Conservation (phyloP, 2,113 vertebrate species). For the Poecile atricapillus region DNA sequence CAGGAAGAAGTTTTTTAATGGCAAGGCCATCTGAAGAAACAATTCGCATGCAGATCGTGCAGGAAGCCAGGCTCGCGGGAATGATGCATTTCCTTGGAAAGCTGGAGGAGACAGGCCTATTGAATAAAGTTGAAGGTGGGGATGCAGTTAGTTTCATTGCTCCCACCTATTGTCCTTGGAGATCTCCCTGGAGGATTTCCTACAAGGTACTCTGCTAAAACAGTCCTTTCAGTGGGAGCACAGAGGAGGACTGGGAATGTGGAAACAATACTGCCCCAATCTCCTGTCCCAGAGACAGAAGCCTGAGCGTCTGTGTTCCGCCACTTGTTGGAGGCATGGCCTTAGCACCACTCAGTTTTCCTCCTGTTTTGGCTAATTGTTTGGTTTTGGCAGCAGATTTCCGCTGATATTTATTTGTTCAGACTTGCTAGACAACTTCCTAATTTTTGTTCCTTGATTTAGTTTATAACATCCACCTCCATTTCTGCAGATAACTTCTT, state of each 20-base stretch:
- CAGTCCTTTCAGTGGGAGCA: background rate
- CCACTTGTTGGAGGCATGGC: background rate
- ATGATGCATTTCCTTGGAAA: background rate
- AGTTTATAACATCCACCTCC: background rate
- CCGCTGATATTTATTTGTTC: background rate
- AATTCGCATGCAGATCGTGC: background rate
- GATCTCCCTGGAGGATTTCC: background rate
- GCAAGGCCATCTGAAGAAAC: background rate
- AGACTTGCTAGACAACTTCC: background rate
- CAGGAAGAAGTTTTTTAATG: background rate
- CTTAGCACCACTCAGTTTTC: background rate
- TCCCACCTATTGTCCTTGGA: background rate
- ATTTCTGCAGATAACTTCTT: background rate
- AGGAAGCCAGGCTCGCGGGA: background rate
- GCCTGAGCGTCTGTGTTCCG: background rate
- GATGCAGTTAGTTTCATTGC: background rate
- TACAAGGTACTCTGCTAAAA: background rate
- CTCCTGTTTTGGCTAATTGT: background rate
- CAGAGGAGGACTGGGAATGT: background rate
- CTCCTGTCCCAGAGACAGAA: background rate
- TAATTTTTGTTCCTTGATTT: background rate
- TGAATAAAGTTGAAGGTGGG: background rate
- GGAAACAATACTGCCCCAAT: background rate
- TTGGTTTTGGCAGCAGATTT: background rate
- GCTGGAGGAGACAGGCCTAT: accelerated